Evolutionary conservation across 2,113 vertebrate species (phyloP), one percentile per base, ranked within the genome.

Genomic region (Panthera leo): DNA sequence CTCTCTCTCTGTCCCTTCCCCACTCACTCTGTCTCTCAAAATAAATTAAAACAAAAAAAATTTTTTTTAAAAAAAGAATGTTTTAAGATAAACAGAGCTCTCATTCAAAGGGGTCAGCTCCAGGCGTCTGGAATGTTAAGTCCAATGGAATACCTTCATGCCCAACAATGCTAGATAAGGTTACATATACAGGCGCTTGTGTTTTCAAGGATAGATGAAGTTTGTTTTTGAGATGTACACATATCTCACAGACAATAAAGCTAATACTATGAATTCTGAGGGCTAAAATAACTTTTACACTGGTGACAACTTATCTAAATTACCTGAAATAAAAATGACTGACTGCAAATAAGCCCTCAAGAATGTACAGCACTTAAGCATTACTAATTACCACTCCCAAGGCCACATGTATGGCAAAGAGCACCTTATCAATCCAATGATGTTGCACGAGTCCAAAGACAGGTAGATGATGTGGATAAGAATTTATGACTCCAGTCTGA

Each of bases 251-350:
- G 67, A 29, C 58, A 89, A 71, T 75, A 95, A 48, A 75, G 39
- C 85, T 82, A 91, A 65, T 34, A 86, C 70, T 83, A n/a, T 63
- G 48, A 95, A 89, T 84, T 63, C 8, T 70, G 14, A 98, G 90
- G 82, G 78, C 34, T 86, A 93, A 75, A 29, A 8, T 31, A 89
- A 91, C 48, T 29, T 95, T 36, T 7, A 53, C 75, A 31, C 70
- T 92, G 97, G 70, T 2, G 85, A 96, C 80, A 67, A 73, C 31
- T 95, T 96, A 95, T 92, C 92, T 97, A 94, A 94, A 85, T 97
- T 1, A 27, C 58, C 87, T 78, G 65, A 96, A 95, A 95, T 96
- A 97, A 97, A 92, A 94, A 91, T 67, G 82, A 70, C 0, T 18
- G 16, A n/a, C 63, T 90, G 23, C 34, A 95, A 97, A 91, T 67